Conservation (phyloP, 2,797 vertebrate genomes). For the Ficedula albicollis region DNA sequence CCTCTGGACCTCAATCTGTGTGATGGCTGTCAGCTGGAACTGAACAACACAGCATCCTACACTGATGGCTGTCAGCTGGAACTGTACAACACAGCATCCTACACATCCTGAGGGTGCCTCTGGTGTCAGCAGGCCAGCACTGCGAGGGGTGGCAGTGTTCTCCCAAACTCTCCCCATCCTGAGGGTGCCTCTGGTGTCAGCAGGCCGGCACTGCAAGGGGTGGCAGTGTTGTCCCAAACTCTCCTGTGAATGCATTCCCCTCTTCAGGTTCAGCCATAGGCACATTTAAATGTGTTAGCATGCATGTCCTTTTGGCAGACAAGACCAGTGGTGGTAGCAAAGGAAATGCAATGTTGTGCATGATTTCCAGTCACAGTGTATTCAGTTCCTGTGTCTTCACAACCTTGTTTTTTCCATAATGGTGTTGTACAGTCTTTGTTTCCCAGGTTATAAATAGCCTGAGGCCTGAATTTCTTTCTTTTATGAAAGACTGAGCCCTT, state of each 20-base stretch:
- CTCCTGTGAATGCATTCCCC: fast-evolving
- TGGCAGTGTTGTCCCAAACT: background rate
- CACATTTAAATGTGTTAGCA: background rate
- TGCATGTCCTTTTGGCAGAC: background rate
- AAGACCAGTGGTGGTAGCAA: background rate
- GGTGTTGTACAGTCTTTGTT: background rate
- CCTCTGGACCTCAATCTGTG: background rate
- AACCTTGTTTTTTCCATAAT: background rate
- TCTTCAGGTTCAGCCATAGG: background rate
- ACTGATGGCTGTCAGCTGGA: background rate
- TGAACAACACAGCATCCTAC: background rate
- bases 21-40: background rate
- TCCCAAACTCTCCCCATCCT: too few species aligned
- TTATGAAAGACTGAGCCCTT: background rate
- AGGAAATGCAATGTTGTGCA: background rate
- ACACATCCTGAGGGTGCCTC: too few species aligned
- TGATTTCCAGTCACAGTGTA: background rate
- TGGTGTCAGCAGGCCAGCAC: too few species aligned
- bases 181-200: background rate
- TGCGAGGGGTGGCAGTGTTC: too few species aligned
- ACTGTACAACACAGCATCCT: background rate
- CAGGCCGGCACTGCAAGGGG: background rate
- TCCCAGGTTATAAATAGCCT: background rate
- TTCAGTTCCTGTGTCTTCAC: background rate
- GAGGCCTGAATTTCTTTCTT: background rate